These are phyloP conservation scores for Cygnus buccinator DNA, from an alignment of 2,113 vertebrate species.

Conservation along the genomic window DNA sequence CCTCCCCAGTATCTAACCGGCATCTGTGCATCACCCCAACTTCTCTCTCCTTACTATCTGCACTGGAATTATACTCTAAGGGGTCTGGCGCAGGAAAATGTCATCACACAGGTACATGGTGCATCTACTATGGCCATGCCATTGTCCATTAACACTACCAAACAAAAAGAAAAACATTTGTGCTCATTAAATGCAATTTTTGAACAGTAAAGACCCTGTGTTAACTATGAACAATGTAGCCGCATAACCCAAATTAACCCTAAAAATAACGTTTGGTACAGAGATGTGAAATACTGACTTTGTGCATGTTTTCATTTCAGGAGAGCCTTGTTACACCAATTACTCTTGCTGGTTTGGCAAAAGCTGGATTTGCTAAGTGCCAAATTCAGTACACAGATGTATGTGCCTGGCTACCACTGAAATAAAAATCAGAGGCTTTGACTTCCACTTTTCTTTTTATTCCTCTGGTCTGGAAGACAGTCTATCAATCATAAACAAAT, in stretches of 20 bases:
- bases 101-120: not conserved
- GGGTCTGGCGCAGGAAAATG: not conserved
- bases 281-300: not conserved
- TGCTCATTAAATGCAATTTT: not conserved
- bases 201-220: not conserved
- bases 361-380: conserved; percentile 23
- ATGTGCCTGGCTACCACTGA: conserved; percentile 65
- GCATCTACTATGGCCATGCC: not conserved
- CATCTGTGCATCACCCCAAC: not conserved
- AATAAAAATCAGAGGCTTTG: conserved; percentile 75
- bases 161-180: not conserved
- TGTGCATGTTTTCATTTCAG: conserved; percentile 25
- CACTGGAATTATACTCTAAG: not conserved
- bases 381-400: conserved; percentile 63
- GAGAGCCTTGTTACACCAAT: conserved; percentile 47
- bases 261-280: conserved; percentile 37
- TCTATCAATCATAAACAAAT: conserved; percentile 11
- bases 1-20: not conserved
- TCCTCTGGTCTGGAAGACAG: conserved; percentile 51
- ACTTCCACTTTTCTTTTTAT: conserved; percentile 62
- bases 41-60: not conserved
- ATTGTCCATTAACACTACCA: not conserved
- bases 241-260: conserved; percentile 41
- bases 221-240: not conserved
- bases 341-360: conserved; percentile 51